phyloP scores from a whole-genome alignment of 2,797 vertebrate genomes.

The Gephyroberyx darwinii region DNA sequence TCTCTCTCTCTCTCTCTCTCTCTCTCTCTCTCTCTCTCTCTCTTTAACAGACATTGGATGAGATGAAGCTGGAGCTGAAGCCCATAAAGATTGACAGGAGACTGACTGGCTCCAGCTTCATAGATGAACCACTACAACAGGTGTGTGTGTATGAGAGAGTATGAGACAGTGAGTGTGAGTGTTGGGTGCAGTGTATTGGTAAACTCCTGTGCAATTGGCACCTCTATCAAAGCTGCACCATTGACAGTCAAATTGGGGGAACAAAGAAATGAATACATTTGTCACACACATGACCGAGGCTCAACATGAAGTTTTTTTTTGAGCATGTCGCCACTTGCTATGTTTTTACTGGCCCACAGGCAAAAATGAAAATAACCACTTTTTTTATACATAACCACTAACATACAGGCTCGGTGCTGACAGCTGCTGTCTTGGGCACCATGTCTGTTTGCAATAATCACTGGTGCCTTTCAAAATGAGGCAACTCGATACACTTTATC shows the following conservation, averaged over 20 bases:
- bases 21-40: slow-evolving; percentile 5
- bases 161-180: neutral
- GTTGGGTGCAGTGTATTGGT: neutral
- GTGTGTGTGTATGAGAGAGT: slow-evolving; percentile 67
- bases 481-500: no score
- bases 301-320: no score
- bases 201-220: neutral
- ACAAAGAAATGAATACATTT: neutral
- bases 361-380: no score
- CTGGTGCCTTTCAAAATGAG: no score
- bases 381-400: no score
- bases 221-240: neutral
- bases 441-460: no score
- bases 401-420: no score
- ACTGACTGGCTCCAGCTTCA: slow-evolving; percentile 96
- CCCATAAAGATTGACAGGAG: slow-evolving; percentile 96
- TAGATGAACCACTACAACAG: slow-evolving; percentile 98
- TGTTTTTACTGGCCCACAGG: no score
- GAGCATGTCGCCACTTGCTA: no score
- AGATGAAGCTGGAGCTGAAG: slow-evolving; percentile 93
- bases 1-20: slow-evolving; percentile 2
- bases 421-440: no score
- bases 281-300: neutral
- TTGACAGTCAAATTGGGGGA: neutral
- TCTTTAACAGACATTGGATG: slow-evolving; percentile 89